Base-by-base conservation (phyloP, 2,797 vertebrate species). In the Odontamblyopus rebecca region DNA sequence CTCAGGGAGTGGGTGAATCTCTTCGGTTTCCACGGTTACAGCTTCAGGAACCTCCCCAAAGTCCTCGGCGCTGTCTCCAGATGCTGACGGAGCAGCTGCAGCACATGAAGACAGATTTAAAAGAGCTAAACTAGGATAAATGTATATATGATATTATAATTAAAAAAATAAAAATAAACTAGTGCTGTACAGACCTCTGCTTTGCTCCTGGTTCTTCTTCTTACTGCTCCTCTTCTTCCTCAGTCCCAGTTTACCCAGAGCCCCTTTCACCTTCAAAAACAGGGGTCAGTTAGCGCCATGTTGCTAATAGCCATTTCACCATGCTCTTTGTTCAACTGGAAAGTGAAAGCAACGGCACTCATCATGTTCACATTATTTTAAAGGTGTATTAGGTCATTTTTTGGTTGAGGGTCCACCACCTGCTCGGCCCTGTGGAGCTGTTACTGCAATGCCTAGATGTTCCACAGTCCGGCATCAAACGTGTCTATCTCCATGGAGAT, bases 1-100 rank as follows among this genome's bases (percentile, higher is more conserved):
- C 93, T 96, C 93, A 0, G 97, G 96, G 30, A 98, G 91, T 0
- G 95, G 96, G 80, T 97, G 95, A 71, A 95, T 88, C 61, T 97
- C 96, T 79, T 98, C 95, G 0, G 95, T 88, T 15, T 96, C 95
- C 77, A 98, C 97, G 1, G 89, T 95, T 76, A 97, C 93, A 0
- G 94, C 86, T 70, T 88, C 90, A 0, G 97, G 97, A 72, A 96
- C 93, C 74, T 93, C 93, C 0, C 86, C 93, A 6, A 85, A 74
- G 2, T 93, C 93, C 2, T 92, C 64, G 0, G 8, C 92, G 0
- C 54, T 77, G 5, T 35, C 19, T 18, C 85, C 86, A 63, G 75
- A 86, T 1, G 15, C 57, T 75, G 71, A 69, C 18, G 3, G 16
- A 57, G 79, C 6, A 9, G 26, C 64, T 50, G n/a, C 26, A 66